phyloP scores from a whole-genome alignment of 1,140 invertebrate genomes.

The Palaemon carinicauda region DNA sequence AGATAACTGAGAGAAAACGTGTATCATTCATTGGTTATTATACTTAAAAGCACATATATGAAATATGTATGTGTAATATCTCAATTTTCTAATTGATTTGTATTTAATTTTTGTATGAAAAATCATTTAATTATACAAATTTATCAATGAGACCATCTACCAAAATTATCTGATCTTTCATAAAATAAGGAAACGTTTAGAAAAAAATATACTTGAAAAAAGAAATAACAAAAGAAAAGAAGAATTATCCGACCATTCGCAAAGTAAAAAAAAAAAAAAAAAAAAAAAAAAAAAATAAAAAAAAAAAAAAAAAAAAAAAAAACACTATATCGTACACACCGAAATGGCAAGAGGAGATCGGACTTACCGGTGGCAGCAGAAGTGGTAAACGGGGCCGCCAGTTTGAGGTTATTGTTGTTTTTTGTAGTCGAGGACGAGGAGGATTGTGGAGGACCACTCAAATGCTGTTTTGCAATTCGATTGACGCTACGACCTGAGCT shows the following conservation, averaged over 20 bases:
- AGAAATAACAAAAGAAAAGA: too few species aligned
- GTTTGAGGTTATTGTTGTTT: slow-evolving; percentile 46
- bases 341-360: not conserved
- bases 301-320: not conserved
- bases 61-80: not conserved
- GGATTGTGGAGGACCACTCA: slow-evolving; percentile 4
- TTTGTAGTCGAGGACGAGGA: slow-evolving; percentile 41
- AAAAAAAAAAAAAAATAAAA: not conserved
- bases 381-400: slow-evolving; percentile 23
- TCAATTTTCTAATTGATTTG: not conserved
- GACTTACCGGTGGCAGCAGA: slow-evolving; percentile 22
- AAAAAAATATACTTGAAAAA: too few species aligned
- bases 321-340: not conserved
- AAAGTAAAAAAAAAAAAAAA: too few species aligned
- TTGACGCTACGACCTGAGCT: slow-evolving; percentile 18
- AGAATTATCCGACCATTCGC: too few species aligned
- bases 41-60: too few species aligned
- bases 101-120: not conserved
- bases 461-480: not conserved
- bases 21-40: too few species aligned
- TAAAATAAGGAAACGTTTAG: too few species aligned
- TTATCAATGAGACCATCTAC: too few species aligned
- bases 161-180: too few species aligned
- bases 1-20: not conserved
- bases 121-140: too few species aligned